phyloP scores from a whole-genome alignment of 1,140 invertebrate species.

The Megathymus violae region DNA sequence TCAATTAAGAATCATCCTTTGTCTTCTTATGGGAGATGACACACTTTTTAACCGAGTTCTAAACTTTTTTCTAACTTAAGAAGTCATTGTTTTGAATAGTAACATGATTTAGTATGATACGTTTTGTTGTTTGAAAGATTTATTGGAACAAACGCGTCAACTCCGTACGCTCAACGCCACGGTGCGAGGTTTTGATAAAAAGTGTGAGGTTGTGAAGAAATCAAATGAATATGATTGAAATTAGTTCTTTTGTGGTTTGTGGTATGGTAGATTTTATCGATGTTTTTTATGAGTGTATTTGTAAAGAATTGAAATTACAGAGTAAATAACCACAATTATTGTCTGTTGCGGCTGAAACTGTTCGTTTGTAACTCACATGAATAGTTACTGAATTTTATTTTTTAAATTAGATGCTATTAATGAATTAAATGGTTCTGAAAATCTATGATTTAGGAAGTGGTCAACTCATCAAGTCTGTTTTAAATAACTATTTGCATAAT shows the following conservation, averaged over 20 bases:
- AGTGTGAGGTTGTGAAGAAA: constrained; percentile 24
- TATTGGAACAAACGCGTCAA: constrained; percentile 65
- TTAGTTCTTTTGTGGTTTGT: not conserved
- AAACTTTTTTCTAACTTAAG: constrained; percentile 51
- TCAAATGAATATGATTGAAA: constrained; percentile 4
- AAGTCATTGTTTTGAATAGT: constrained; percentile 74
- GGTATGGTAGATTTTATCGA: not conserved
- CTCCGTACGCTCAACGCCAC: constrained; percentile 30
- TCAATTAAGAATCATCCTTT: constrained; percentile 72
- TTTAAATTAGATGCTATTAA: too few relatives aligned
- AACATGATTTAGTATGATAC: constrained; percentile 73
- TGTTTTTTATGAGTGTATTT: not conserved
- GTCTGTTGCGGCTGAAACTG: too few relatives aligned
- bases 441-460: too few relatives aligned
- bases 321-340: too few relatives aligned
- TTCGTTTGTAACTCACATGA: too few relatives aligned
- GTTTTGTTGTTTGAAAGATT: constrained; percentile 69
- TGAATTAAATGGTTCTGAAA: too few relatives aligned
- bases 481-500: too few relatives aligned
- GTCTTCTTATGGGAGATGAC: constrained; percentile 71
- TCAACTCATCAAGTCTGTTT: not conserved
- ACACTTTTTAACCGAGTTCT: constrained; percentile 57
- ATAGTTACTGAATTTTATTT: too few relatives aligned
- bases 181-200: constrained; percentile 47
- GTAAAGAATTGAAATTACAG: too few relatives aligned